Conservation (phyloP, 2,888 invertebrate genomes). For the Erannis defoliaria region DNA sequence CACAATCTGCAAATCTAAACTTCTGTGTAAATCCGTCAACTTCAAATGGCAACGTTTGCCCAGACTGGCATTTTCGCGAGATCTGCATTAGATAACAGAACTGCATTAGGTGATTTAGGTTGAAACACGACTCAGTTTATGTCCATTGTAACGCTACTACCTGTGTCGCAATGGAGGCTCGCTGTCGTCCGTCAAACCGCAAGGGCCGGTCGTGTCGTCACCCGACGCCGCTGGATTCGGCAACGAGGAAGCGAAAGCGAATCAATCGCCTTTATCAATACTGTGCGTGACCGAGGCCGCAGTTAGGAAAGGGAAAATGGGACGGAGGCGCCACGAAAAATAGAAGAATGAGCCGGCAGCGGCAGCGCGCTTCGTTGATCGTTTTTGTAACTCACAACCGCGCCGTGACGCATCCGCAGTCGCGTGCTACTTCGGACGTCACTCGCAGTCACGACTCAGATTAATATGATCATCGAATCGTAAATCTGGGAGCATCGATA, state of each 20-base stretch:
- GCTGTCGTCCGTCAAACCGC: slow-evolving; percentile 66
- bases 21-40: slow-evolving; percentile 46
- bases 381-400: slow-evolving; percentile 58
- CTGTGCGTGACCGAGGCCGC: slow-evolving; percentile 83
- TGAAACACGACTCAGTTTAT: slow-evolving; percentile 36
- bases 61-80: slow-evolving; percentile 41
- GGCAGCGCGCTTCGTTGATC: slow-evolving; percentile 69
- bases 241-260: slow-evolving; percentile 82
- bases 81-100: slow-evolving; percentile 45
- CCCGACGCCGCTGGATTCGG: slow-evolving; percentile 42
- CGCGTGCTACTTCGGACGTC: slow-evolving; percentile 71
- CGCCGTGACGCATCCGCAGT: slow-evolving; percentile 63
- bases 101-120: slow-evolving; percentile 41
- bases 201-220: slow-evolving; percentile 80
- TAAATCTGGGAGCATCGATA: slow-evolving; percentile 59
- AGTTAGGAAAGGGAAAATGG: slow-evolving; percentile 83
- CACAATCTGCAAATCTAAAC: slow-evolving; percentile 24
- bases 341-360: slow-evolving; percentile 73
- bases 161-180: slow-evolving; percentile 63
- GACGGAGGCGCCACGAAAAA: slow-evolving; percentile 74
- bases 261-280: slow-evolving; percentile 78
- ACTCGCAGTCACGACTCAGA: slow-evolving; percentile 68
- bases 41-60: slow-evolving; percentile 42
- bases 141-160: slow-evolving; percentile 43
- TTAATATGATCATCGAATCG: slow-evolving; percentile 65